These are phyloP conservation scores for Hylyphantes graminicola DNA, from an alignment of 1,140 invertebrate species.

Conservation along the genomic window DNA sequence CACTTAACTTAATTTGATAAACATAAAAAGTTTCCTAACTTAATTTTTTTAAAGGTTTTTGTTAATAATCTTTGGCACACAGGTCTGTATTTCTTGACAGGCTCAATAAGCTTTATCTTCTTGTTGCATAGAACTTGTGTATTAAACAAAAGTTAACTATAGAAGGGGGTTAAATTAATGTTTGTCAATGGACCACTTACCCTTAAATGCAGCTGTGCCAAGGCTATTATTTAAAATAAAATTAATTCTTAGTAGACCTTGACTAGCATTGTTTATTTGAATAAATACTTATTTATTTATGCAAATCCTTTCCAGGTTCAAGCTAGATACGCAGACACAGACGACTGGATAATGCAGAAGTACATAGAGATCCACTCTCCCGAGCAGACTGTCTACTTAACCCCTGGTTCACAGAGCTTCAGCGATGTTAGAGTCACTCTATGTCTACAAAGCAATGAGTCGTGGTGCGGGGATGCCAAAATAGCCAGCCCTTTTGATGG, in stretches of 20 bases:
- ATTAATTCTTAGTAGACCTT: background rate
- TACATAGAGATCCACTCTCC: constrained; percentile 49
- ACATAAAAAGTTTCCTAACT: too few relatives aligned
- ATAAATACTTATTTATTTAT: background rate
- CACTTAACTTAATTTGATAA: too few relatives aligned
- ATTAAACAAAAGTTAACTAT: too few relatives aligned
- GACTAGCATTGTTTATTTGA: background rate
- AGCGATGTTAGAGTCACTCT: constrained; percentile 78
- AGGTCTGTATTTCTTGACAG: too few relatives aligned
- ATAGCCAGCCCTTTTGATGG: constrained; percentile 61
- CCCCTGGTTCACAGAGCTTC: constrained; percentile 57
- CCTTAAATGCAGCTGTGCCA: too few relatives aligned
- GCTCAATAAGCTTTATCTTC: too few relatives aligned
- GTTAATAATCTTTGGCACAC: too few relatives aligned
- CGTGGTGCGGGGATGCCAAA: constrained; percentile 79
- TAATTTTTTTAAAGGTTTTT: too few relatives aligned
- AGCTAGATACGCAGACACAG: constrained; percentile 39
- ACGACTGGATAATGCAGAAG: constrained; percentile 59
- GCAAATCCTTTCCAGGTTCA: constrained; percentile 30
- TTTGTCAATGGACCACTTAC: too few relatives aligned
- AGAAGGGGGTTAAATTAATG: too few relatives aligned
- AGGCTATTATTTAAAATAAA: background rate
- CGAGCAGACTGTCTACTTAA: constrained; percentile 63
- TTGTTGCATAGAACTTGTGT: too few relatives aligned
- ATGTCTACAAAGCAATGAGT: constrained; percentile 80